Evolutionary conservation across 2,113 vertebrate species (phyloP).

Genomic region (Ochotona princeps): DNA sequence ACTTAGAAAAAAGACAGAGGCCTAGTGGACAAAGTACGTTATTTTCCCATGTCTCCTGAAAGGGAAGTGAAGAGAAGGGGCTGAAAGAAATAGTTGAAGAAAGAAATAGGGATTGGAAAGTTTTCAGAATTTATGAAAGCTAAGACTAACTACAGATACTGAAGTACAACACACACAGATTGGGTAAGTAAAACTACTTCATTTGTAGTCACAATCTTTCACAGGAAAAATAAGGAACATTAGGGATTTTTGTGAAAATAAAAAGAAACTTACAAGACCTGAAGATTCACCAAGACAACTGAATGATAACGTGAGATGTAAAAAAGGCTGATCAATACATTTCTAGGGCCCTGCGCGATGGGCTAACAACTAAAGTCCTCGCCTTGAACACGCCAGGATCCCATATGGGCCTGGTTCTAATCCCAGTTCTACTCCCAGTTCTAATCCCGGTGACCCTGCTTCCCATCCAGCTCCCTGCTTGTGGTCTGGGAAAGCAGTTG

Average conservation of each 20-base stretch:
- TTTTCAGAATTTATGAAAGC: conserved; percentile 28
- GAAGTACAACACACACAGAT: neutral
- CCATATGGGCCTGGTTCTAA: too few relatives aligned
- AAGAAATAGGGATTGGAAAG: conserved; percentile 23
- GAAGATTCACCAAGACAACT: neutral
- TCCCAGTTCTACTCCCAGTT: too few relatives aligned
- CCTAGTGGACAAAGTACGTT: neutral
- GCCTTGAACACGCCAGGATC: too few relatives aligned
- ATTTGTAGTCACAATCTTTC: neutral
- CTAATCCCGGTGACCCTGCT: too few relatives aligned
- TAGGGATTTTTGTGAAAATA: neutral
- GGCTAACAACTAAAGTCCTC: too few relatives aligned
- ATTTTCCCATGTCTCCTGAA: neutral
- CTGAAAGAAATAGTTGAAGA: conserved; percentile 7
- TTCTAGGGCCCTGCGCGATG: too few relatives aligned
- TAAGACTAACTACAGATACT: too few relatives aligned
- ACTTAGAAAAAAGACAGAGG: conserved; percentile 32
- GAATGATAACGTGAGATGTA: neutral
- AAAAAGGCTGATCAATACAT: neutral
- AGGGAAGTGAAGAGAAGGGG: neutral
- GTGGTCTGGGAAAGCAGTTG: too few relatives aligned
- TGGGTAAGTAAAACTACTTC: neutral
- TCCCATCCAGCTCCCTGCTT: too few relatives aligned
- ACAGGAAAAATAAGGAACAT: neutral
- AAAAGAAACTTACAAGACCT: neutral